Percentiles rank a stretch among this genome's conserved stretches.
Conservation (phyloP, 2,797 vertebrate genomes). For the Tapirus indicus region DNA sequence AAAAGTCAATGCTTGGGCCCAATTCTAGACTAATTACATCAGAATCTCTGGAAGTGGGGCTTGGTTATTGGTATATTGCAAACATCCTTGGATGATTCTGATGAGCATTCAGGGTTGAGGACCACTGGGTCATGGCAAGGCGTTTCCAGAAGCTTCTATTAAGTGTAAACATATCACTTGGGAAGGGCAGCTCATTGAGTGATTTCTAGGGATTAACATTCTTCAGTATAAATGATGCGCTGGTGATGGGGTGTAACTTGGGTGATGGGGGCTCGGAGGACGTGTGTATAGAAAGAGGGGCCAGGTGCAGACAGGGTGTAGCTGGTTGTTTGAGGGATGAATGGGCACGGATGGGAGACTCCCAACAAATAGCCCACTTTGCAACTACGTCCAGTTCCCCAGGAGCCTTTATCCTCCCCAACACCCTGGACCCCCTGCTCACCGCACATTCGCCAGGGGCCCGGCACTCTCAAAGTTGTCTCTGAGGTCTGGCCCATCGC, state of each 20-base stretch:
- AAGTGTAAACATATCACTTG: background rate
- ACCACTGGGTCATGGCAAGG: background rate
- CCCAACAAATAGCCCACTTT: background rate
- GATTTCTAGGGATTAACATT: background rate
- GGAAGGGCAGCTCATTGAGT: background rate
- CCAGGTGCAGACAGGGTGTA: background rate
- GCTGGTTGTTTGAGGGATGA: background rate
- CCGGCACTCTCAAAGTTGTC: slow-evolving; percentile 97
- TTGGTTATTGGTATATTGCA: accelerated
- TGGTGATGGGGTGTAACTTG: background rate
- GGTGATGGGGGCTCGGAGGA: background rate
- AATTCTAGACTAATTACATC: background rate
- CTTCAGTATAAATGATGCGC: background rate
- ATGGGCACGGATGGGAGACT: background rate
- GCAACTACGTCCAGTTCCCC: background rate
- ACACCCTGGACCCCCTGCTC: background rate
- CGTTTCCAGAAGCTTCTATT: background rate
- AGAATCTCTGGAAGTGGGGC: background rate
- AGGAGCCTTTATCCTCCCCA: accelerated
- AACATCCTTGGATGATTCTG: background rate
- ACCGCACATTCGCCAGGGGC: slow-evolving; percentile 98
- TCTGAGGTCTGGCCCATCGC: slow-evolving; percentile 93
- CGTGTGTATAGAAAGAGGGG: too few relatives aligned
- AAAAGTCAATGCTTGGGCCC: background rate
- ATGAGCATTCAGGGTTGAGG: background rate